Evolutionary conservation across 1,140 invertebrate species (phyloP), one percentile per base, ranked within the genome.

Genomic region (Calephelis nemesis): DNA sequence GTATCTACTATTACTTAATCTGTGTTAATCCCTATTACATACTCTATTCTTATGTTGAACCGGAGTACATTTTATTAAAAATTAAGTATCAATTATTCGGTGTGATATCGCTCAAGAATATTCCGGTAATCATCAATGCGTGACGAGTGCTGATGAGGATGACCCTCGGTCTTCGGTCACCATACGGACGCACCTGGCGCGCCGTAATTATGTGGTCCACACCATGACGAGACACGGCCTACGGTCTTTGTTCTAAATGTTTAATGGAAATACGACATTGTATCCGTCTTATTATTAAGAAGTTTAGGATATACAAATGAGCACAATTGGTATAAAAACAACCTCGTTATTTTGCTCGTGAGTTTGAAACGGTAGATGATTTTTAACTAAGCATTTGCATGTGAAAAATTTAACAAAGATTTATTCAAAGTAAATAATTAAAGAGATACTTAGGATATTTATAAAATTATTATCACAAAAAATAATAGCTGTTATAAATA

Each of bases 141-240:
- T 80, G 76, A 83, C 78, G 67, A 68, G 64, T 69, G 68, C 52
- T 64, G 73, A 72, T 67, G 68, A 75, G 69, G 62, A 62, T 64
- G 62, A 69, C 65, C 75, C 64, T 74, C 68, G 65, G 71, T 74
- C 74, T 75, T 73, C 54, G 72, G 67, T 47, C 69, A 67, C 60
- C 74, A 65, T 63, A 70, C 48, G 58, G 40, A 52, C 58, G 47
- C 60, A 70, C 48, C 66, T 63, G 39, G 49, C 68, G 48, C 63
- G 40, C 65, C 45, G 68, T 66, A 86, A 86, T 88, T 84, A 88
- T 76, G 67, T 79, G 79, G 79, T 74, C 80, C 77, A 78, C 73
- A 79, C 79, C 82, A 79, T 83, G 83, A 83, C 82, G 62, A 60
- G 66, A 62, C 66, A 63, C 72, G 63, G 65, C 62, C 70, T 48